Base-by-base conservation (phyloP, 2,888 invertebrate genomes). In the Amorpha juglandis region DNA sequence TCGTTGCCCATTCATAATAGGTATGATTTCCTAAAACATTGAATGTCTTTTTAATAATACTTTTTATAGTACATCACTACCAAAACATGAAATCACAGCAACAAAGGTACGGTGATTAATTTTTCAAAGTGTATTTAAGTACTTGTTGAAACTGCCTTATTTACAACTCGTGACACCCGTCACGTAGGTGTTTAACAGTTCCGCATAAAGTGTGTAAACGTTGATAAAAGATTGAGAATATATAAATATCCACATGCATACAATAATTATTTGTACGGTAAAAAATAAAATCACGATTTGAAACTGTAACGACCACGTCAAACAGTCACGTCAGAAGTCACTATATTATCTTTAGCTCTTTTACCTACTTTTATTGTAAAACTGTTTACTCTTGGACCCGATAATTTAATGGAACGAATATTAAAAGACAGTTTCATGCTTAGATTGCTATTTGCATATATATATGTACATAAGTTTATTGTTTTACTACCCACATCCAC, bases 111-210 rank as follows among this genome's bases (percentile, higher is more conserved):
- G 9, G 11, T 58, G 6, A 47, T 45, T 16, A 35, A 63, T 51
- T 6, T 19, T 47, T 64, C 47, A 33, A 27, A 45, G 63, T 50
- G 48, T 63, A 55, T 51, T 51, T 6, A 64, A 16, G 27, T 67
- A 67, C 69, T 67, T 63, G 65, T 51, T 47, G 51, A 63, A 68
- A 63, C 64, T 50, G 53, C 42, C 45, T 64, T 69, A 67, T 70
- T 64, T 69, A 62, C 65, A 63, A 68, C 53, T 72, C 72, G 74
- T 74, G 74, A 72, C 42, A 64, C 19, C 21, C 71, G 68, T 74
- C 72, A 72, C 69, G 65, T 51, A 62, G 63, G 63, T 64, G 58
- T 67, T 66, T 62, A 67, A 67, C 64, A 63, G 63, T 68, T 71
- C 72, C 68, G 66, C 68, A 64, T 69, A 64, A 68, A 67, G 67